Evolutionary conservation across 2,888 invertebrate genomes (phyloP), one percentile per base, ranked within the genome.

Genomic region (Spodoptera exigua): DNA sequence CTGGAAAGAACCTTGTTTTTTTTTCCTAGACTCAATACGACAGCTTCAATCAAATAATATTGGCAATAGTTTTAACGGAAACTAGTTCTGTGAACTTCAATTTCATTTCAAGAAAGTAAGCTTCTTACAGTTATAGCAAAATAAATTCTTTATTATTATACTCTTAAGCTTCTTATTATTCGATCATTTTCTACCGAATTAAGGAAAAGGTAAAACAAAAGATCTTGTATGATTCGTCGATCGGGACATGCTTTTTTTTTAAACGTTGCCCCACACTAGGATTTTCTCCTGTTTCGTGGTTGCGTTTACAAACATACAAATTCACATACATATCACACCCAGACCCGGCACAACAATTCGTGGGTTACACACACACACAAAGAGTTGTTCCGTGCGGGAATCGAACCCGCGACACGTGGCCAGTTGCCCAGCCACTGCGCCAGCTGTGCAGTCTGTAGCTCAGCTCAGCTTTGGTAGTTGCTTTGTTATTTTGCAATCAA

Each of bases 21-120:
- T 16, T 3, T 18, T 10, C 9, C 34, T 48, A 16, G 17, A 21
- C 44, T 13, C 55, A 36, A 45, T 49, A 52, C 18, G 48, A 27
- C 40, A 52, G 9, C 9, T 9, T 5, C 7, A 9, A 51, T 16
- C 36, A 7, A 34, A 7, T 5, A 58, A 39, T 41, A 13, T 37
- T 5, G 2, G 39, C 34, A 27, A 32, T 40, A 3, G 12, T 21
- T 49, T 45, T 3, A 27, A 37, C n/a, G 40, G 9, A 36, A 37
- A 66, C 16, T 7, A 1, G 43, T 53, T 54, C 49, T 39, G 9
- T 39, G 46, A 51, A 51, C 36, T 35, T 40, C 13, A 14, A 43
- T 68, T 47, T 54, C 12, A 39, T 27, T 54, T 34, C 17, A n/a
- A 41, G 54, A 51, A 65, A 58, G 43, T 51, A 64, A 70, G 35